phyloP scores from a whole-genome alignment of 92 coral and sea anemone genomes.

The Epizoanthus rinbou region DNA sequence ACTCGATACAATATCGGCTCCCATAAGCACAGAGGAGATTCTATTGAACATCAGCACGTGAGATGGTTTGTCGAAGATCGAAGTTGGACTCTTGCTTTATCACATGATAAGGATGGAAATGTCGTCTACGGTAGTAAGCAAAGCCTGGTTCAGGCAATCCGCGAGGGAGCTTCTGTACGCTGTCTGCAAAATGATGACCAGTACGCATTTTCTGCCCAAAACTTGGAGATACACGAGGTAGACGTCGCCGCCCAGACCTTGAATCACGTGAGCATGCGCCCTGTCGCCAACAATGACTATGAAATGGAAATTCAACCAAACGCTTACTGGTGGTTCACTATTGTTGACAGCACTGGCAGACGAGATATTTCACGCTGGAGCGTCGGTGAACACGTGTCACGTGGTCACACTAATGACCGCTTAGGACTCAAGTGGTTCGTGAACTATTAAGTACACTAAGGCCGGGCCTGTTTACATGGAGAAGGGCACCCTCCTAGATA shows the following conservation, averaged over 20 bases:
- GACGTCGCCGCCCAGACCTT: constrained; percentile 46
- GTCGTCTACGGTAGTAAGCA: constrained; percentile 26
- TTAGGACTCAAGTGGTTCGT: constrained; percentile 46
- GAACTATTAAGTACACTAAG: background rate
- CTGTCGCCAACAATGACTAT: constrained; percentile 8
- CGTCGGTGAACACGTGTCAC: constrained; percentile 53
- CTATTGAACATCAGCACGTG: constrained; percentile 20
- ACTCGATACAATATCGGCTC: constrained; percentile 49
- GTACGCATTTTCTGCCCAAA: constrained; percentile 42
- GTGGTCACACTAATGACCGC: constrained; percentile 49
- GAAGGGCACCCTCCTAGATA: no score
- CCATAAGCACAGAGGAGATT: constrained; percentile 44
- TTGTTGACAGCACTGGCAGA: constrained; percentile 40
- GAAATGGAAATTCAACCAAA: constrained; percentile 41
- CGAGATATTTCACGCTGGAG: constrained; percentile 53
- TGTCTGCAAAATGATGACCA: constrained; percentile 32
- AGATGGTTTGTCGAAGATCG: constrained; percentile 43
- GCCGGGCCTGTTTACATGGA: no score
- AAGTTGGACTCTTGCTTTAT: constrained; percentile 31
- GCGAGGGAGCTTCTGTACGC: constrained; percentile 39
- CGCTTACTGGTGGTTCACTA: constrained; percentile 50
- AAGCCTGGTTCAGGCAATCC: constrained; percentile 26
- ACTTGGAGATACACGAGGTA: constrained; percentile 30
- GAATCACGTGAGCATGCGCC: constrained; percentile 47
- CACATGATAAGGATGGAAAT: constrained; percentile 36